Evolutionary conservation across 1,140 invertebrate genomes (phyloP), one percentile per base, ranked within the genome.

Genomic region (Caerostris darwini): DNA sequence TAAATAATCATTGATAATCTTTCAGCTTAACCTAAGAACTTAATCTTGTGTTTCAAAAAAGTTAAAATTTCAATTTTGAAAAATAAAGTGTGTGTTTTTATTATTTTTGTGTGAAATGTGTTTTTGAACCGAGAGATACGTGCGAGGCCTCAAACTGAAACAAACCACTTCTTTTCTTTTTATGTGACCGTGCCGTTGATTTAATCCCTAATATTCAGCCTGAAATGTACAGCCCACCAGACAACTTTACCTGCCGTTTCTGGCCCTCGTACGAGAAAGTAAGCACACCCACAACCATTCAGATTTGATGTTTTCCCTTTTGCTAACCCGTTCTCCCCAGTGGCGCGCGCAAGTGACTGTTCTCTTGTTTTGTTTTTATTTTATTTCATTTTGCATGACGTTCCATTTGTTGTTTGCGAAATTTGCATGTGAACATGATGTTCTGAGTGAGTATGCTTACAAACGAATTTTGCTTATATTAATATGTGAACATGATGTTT

Each of bases 221-320:
- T 59, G 83, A 85, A 85, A 85, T 85, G 83, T 85, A 58, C 83
- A 85, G 56, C 56, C 83, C 83, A 19, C 83, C 83, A 58, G 83
- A 85, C 83, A 57, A 85, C 56, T 85, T 85, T 85, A 59, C 56
- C 54, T 85, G 83, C 83, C 83, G 83, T 85, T 59, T 85, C 83
- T 85, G 83, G 83, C 56, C 83, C 83, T 85, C 83, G 17, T 85
- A 85, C 56, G 83, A 85, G n/a, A 85, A 85, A 85, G 83, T 85
- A 85, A 85, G 83, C 83, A 57, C 82, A 3, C 71, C 56, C 83
- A 14, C 64, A 57, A n/a, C 50, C 71, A 54, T 19, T 59, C 17
- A 53, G 71, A 50, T 77, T 77, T 77, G 71, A 12, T 77, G 19
- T 77, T 77, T 77, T 34, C 34, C 19, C 8, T 50, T 5, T 12